These are phyloP conservation scores for Silurus meridionalis DNA, from an alignment of 2,113 vertebrate species.

Conservation along the genomic window DNA sequence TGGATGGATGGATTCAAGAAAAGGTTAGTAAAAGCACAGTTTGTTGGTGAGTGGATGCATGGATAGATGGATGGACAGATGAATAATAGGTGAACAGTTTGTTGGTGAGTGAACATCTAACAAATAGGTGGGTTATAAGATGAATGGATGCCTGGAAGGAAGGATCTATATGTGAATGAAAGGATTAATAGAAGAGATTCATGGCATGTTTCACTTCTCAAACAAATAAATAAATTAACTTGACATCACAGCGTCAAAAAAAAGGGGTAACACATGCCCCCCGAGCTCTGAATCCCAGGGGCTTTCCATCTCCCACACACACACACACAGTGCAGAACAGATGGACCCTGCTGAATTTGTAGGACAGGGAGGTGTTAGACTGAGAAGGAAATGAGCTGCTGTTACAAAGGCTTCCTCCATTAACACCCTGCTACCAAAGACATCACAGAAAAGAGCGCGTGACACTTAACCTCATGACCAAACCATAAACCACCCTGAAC, in stretches of 20 bases:
- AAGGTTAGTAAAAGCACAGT: neutral
- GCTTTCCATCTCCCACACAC: neutral
- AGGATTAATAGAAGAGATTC: neutral
- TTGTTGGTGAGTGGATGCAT: neutral
- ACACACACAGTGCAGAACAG: neutral
- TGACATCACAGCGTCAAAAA: neutral
- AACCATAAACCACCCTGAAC: neutral
- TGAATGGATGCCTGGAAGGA: neutral
- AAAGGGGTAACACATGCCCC: neutral
- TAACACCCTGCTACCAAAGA: constrained; percentile 23
- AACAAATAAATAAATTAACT: neutral
- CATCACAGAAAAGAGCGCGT: neutral
- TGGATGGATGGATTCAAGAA: neutral
- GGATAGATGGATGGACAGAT: neutral
- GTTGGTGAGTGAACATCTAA: too few relatives aligned
- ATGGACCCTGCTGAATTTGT: neutral
- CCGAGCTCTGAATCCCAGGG: neutral
- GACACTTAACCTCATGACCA: neutral
- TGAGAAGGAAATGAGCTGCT: constrained; percentile 46
- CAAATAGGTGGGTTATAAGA: neutral
- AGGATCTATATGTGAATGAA: neutral
- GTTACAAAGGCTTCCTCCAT: constrained; percentile 22
- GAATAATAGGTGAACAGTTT: neutral
- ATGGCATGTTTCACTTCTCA: neutral
- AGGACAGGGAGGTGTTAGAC: constrained; percentile 30